phyloP scores from a whole-genome alignment of 2,888 invertebrate genomes.

The Aphodius granarius region DNA sequence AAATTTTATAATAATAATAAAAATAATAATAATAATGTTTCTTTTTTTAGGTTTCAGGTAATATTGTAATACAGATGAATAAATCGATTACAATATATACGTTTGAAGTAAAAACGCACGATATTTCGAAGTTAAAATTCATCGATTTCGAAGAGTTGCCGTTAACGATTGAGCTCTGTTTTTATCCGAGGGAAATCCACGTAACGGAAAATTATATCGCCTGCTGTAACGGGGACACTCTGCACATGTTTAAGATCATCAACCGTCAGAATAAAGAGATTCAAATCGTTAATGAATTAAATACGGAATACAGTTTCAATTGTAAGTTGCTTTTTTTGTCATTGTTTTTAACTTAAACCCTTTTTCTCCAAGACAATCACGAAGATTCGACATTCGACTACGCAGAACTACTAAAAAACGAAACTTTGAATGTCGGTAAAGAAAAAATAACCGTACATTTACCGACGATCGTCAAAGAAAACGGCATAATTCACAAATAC shows the following conservation, averaged over 20 bases:
- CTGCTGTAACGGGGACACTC: conserved; percentile 62
- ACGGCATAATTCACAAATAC: conserved; percentile 51
- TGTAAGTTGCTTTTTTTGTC: conserved; percentile 39
- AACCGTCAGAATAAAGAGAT: conserved; percentile 21
- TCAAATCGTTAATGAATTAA: conserved; percentile 26
- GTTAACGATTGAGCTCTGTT: conserved; percentile 66
- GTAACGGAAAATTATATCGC: conserved; percentile 71
- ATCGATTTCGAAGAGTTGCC: conserved; percentile 71
- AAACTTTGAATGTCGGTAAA: conserved; percentile 40
- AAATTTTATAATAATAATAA: conserved; percentile 16
- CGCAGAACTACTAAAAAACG: conserved; percentile 45
- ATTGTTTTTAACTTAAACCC: neutral
- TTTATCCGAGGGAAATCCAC: conserved; percentile 61
- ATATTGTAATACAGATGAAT: conserved; percentile 51
- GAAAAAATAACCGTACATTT: conserved; percentile 51
- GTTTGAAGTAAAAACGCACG: conserved; percentile 67
- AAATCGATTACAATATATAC: conserved; percentile 58
- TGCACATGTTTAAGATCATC: conserved; percentile 64
- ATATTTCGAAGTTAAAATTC: conserved; percentile 67
- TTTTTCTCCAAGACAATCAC: conserved; percentile 32
- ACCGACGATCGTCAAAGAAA: conserved; percentile 51
- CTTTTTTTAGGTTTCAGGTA: conserved; percentile 48
- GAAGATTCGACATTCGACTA: conserved; percentile 45
- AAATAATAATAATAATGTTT: neutral
- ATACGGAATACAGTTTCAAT: conserved; percentile 42